A percentile compares a stretch with the other conserved stretches of the same genome.
phyloP scores from a whole-genome alignment of 1,140 invertebrate species.

The Drosophila mayri region DNA sequence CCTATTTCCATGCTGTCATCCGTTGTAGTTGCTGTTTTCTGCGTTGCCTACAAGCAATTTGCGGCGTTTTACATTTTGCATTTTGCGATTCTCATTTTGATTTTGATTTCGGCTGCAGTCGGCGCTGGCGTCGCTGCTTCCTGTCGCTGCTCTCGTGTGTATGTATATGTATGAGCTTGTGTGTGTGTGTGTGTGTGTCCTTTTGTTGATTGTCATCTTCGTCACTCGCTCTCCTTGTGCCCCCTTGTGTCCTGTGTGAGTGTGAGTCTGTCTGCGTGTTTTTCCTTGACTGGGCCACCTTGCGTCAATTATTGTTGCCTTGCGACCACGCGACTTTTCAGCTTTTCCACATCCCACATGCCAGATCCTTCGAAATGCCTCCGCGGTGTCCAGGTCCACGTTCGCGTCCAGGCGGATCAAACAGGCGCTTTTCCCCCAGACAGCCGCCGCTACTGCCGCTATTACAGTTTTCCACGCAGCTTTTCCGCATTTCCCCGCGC shows the following conservation, averaged over 20 bases:
- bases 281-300: constrained; percentile 49
- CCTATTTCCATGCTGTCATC: constrained; percentile 33
- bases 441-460: constrained; percentile 5
- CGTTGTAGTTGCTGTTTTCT: constrained; percentile 26
- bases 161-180: too few species aligned
- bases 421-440: constrained; percentile 34
- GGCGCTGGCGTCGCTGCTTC: constrained; percentile 34
- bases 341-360: constrained; percentile 34
- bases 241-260: constrained; percentile 3
- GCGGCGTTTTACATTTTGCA: constrained; percentile 71
- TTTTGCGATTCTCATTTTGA: constrained; percentile 73
- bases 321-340: constrained; percentile 48
- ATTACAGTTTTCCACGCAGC: constrained; percentile 7
- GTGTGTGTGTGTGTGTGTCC: constrained; percentile 19
- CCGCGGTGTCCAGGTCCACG: constrained; percentile 47
- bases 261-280: constrained; percentile 17
- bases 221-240: constrained; percentile 15
- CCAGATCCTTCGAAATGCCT: constrained; percentile 34
- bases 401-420: constrained; percentile 54
- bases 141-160: constrained; percentile 36
- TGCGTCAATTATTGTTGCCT: constrained; percentile 49
- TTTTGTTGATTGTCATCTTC: constrained; percentile 40
- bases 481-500: constrained; percentile 11
- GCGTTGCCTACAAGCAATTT: constrained; percentile 70
- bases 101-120: constrained; percentile 57